Percentiles rank a stretch among this genome's conserved stretches.
These are phyloP conservation scores for Epinephelus awoara DNA, from an alignment of 2,797 vertebrate species.

Conservation along the genomic window DNA sequence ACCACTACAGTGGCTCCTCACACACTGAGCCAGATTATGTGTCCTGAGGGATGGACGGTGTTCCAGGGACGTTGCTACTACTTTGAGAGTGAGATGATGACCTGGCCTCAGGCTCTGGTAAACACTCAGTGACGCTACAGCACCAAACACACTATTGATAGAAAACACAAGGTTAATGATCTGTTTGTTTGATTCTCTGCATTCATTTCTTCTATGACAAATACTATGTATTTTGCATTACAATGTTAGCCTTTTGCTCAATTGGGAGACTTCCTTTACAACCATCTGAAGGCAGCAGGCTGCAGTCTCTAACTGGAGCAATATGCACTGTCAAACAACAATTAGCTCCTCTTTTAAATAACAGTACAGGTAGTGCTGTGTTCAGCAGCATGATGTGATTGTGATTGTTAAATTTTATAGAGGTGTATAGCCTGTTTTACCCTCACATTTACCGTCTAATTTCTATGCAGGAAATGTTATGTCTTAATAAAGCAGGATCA, in stretches of 20 bases:
- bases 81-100: not conserved
- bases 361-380: too few relatives aligned
- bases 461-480: not conserved
- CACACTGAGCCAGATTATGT: not conserved
- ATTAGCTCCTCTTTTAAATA: too few relatives aligned
- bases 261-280: too few relatives aligned
- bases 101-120: slow-evolving; percentile 47
- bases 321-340: too few relatives aligned
- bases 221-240: not conserved
- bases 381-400: too few relatives aligned
- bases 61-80: slow-evolving; percentile 42
- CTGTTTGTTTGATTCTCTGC: not conserved
- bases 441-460: not conserved
- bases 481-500: not conserved
- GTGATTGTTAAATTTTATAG: too few relatives aligned
- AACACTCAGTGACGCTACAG: not conserved
- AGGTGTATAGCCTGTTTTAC: not conserved
- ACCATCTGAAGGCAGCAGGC: too few relatives aligned
- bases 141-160: not conserved
- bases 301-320: too few relatives aligned
- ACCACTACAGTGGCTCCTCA: not conserved
- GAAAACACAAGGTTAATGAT: not conserved
- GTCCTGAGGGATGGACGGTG: slow-evolving; percentile 27
- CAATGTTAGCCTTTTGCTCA: not conserved
- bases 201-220: not conserved